These are phyloP conservation scores for Holotrichia oblita DNA, from an alignment of 1,140 invertebrate genomes.

Conservation along the genomic window DNA sequence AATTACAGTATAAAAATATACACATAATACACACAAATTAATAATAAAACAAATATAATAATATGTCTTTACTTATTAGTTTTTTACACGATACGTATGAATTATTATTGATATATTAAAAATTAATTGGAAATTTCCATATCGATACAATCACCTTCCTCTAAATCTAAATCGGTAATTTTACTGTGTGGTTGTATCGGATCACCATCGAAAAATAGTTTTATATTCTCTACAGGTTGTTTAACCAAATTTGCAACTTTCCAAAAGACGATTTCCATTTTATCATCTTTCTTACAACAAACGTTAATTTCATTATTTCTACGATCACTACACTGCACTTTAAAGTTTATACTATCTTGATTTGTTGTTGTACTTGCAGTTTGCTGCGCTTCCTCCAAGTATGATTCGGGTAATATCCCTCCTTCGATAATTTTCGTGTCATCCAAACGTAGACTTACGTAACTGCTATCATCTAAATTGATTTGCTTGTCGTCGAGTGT, in stretches of 20 bases:
- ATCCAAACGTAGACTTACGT: constrained; percentile 24
- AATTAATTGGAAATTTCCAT: neutral
- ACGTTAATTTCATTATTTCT: neutral
- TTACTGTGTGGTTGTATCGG: neutral
- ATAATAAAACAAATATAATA: no score
- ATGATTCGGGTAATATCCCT: constrained; percentile 1
- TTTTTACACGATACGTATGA: no score
- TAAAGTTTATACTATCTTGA: constrained; percentile 8
- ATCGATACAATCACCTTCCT: constrained; percentile 34
- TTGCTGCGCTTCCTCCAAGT: neutral
- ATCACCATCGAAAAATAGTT: constrained; percentile 29
- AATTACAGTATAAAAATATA: no score
- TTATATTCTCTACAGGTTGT: neutral
- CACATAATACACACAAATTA: no score
- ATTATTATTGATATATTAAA: no score
- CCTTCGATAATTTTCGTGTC: constrained; percentile 16
- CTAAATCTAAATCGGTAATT: neutral
- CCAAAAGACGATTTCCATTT: constrained; percentile 29
- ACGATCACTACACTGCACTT: constrained; percentile 16
- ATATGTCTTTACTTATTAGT: no score
- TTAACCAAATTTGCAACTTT: neutral
- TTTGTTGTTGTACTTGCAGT: neutral
- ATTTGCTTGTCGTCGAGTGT: constrained; percentile 23
- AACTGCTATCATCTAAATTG: constrained; percentile 15
- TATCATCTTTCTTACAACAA: constrained; percentile 15